Conservation (phyloP, 2,797 vertebrate species). For the Ceryle rudis region DNA sequence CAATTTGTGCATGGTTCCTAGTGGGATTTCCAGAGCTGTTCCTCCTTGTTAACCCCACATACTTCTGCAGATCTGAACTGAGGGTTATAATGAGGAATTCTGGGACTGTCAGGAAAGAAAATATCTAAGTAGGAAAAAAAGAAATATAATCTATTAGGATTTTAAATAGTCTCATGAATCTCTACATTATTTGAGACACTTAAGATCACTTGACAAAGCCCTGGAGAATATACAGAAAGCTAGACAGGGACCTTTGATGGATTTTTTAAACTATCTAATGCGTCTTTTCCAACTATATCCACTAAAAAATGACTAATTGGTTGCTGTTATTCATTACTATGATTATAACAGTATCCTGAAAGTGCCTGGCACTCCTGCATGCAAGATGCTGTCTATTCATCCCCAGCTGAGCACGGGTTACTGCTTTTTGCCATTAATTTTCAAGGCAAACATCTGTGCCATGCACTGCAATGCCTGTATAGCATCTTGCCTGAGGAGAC, state of each 20-base stretch:
- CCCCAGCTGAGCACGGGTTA: neutral
- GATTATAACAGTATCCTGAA: neutral
- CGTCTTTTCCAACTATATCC: conserved; percentile 56
- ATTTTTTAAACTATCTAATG: conserved; percentile 48
- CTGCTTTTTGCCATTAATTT: neutral
- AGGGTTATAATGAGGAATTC: conserved; percentile 2
- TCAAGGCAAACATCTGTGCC: neutral
- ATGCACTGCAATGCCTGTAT: rapidly evolving
- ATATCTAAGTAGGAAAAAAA: neutral
- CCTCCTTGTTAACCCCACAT: neutral
- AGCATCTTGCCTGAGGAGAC: neutral
- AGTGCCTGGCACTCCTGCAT: rapidly evolving
- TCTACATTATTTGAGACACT: conserved; percentile 54
- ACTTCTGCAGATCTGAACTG: neutral
- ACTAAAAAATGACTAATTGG: conserved; percentile 51
- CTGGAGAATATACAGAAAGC: conserved; percentile 38
- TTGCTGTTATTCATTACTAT: conserved; percentile 26
- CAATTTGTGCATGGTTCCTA: rapidly evolving
- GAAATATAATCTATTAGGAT: neutral
- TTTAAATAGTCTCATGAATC: conserved; percentile 50
- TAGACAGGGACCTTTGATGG: conserved; percentile 38
- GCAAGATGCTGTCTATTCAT: neutral
- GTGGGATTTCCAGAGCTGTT: neutral
- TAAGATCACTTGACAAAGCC: conserved; percentile 53
- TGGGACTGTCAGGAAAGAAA: neutral